phyloP scores from a whole-genome alignment of 2,113 vertebrate genomes.

The Oplegnathus fasciatus region DNA sequence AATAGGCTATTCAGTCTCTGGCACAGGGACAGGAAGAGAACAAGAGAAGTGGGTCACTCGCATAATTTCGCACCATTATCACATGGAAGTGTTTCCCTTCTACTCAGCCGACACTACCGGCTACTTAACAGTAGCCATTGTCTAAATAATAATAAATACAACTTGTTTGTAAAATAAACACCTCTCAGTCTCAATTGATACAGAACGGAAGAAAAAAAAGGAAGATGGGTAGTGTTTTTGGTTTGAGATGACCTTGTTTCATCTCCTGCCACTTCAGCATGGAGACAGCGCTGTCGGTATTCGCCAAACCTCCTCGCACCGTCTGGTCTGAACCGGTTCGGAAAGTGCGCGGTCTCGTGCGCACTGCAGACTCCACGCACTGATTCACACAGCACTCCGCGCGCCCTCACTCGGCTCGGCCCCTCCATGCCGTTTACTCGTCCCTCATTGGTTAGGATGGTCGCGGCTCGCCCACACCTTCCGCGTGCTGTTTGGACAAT shows the following conservation, averaged over 20 bases:
- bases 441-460: conserved; percentile 62
- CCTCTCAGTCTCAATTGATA: background rate
- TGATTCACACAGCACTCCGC: conserved; percentile 62
- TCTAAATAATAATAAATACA: background rate
- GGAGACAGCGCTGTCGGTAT: conserved; percentile 66
- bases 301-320: conserved; percentile 71
- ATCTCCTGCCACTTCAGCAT: conserved; percentile 70
- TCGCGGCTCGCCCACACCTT: conserved; percentile 38
- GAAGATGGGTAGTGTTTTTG: background rate
- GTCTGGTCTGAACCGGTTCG: conserved; percentile 89
- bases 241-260: conserved; percentile 21
- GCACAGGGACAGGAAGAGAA: background rate
- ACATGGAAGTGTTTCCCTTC: conserved; percentile 26
- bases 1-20: no score
- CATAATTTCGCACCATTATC: conserved; percentile 36
- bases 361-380: conserved; percentile 68
- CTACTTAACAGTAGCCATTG: background rate
- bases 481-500: conserved; percentile 47
- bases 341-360: conserved; percentile 78
- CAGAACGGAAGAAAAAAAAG: no score
- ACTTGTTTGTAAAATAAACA: background rate
- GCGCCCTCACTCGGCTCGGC: conserved; percentile 40
- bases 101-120: background rate
- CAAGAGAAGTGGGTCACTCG: conserved; percentile 63
- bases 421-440: background rate